Base-by-base conservation (phyloP, 2,113 vertebrate genomes). In the Donacobius atricapilla region DNA sequence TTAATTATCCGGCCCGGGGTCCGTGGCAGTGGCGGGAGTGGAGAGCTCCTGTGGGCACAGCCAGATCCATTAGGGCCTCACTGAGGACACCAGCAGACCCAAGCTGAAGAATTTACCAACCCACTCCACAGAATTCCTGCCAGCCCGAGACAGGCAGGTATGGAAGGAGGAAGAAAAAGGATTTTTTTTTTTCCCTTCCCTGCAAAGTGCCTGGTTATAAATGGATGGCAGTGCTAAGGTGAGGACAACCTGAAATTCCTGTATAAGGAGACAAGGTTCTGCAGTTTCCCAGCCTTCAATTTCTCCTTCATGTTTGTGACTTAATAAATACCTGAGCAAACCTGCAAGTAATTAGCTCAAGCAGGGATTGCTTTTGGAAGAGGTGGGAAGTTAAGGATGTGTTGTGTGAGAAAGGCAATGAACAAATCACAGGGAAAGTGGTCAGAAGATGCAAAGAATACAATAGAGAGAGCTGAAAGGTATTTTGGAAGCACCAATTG, bases 1-100 rank as follows among this genome's bases (percentile, higher is more conserved):
- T 97, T 96, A 90, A 97, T 97, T 96, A 96, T 75, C 68, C 51
- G 77, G 91, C 40, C 6, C 24, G 22, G 89, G 75, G 35, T 63
- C 87, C 93, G 4, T 33, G 68, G 27, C 87, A 80, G 96, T 83
- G 94, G 95, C 92, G 92, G 82, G 37, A 89, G 54, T 51, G 76
- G 24, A 90, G 85, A 89, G 94, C 90, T 82, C 20, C 86, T 96
- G 95, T 88, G 93, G 95, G 86, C 79, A 94, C 30, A 75, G 56
- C 63, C 78, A 95, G 73, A 93, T 96, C 94, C 93, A 97, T 97
- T 97, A 96, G 94, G 94, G 93, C 28, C 69, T 58, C 70, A 21
- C 73, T 40, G 89, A 96, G 81, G 27, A 44, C 13, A 2, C 10
- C 6, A 76, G 66, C 45, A 94, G 73, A 86, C 28, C n/a, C 23